Percentiles rank a stretch among this genome's conserved stretches.
phyloP scores from a whole-genome alignment of 2,888 invertebrate genomes.

The Petrolisthes cinctipes region DNA sequence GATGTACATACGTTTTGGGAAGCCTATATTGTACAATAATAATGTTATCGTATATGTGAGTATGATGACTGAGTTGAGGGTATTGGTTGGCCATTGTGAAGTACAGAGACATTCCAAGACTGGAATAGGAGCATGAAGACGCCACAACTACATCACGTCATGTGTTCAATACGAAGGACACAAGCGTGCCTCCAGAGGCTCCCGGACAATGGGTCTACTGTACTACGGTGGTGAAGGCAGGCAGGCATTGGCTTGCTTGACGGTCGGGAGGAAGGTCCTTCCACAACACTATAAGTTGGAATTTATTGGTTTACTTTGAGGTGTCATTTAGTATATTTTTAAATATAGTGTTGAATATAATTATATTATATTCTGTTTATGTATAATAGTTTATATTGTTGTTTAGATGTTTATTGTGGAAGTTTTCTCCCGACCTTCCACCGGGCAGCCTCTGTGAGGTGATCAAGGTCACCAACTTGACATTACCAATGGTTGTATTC shows the following conservation, averaged over 20 bases:
- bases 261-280: background rate
- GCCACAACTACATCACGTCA: background rate
- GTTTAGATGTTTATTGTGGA: background rate
- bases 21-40: too few species aligned
- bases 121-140: background rate
- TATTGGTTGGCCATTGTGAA: background rate
- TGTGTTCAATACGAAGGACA: too few species aligned
- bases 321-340: too few species aligned
- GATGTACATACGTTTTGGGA: too few species aligned
- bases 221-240: background rate
- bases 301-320: too few species aligned
- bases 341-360: too few species aligned
- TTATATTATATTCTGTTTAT: background rate
- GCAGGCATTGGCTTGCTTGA: background rate
- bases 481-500: constrained; percentile 48
- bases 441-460: constrained; percentile 34
- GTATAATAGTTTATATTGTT: background rate
- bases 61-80: too few species aligned
- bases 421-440: background rate
- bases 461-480: background rate
- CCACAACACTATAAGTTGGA: too few species aligned
- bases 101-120: background rate
- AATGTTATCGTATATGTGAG: too few species aligned
- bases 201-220: background rate
- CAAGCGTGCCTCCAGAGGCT: background rate